phyloP scores from a whole-genome alignment of 2,797 vertebrate genomes.

The Chromis chromis region DNA sequence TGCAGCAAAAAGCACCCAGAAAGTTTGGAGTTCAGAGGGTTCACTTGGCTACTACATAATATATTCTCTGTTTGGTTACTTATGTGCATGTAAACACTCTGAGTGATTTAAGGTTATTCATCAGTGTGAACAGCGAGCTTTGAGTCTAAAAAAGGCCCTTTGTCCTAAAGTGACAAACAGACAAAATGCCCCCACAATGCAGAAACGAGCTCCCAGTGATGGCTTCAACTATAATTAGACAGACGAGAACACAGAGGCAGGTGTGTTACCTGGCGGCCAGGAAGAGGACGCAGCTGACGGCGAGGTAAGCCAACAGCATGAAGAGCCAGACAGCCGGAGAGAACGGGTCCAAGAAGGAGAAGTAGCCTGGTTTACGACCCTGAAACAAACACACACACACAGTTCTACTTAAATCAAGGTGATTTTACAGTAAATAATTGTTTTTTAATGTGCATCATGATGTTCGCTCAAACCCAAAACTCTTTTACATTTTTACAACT shows the following conservation, averaged over 20 bases:
- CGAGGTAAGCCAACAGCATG: slow-evolving; percentile 94
- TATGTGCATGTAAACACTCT: no score
- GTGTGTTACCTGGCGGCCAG: slow-evolving; percentile 90
- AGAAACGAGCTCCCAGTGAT: not conserved
- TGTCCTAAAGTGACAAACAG: not conserved
- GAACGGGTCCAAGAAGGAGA: slow-evolving; percentile 95
- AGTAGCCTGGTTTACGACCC: slow-evolving; percentile 93
- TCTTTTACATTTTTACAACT: no score
- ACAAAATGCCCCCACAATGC: not conserved
- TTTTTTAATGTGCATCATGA: no score
- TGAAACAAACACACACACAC: slow-evolving; percentile 66
- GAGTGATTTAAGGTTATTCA: no score
- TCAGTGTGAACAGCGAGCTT: no score
- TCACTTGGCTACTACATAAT: no score
- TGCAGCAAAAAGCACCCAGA: no score
- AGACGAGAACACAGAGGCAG: not conserved
- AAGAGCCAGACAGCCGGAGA: slow-evolving; percentile 96
- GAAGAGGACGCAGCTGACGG: slow-evolving; percentile 94
- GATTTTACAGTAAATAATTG: not conserved
- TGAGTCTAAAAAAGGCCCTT: no score
- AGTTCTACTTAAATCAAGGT: not conserved
- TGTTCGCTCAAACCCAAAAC: no score
- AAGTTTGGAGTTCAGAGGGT: no score
- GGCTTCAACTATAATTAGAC: not conserved
- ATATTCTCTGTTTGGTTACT: no score